Evolutionary conservation across 2,888 invertebrate genomes (phyloP), one percentile per base, ranked within the genome.

Genomic region (Eristalis arbustorum): DNA sequence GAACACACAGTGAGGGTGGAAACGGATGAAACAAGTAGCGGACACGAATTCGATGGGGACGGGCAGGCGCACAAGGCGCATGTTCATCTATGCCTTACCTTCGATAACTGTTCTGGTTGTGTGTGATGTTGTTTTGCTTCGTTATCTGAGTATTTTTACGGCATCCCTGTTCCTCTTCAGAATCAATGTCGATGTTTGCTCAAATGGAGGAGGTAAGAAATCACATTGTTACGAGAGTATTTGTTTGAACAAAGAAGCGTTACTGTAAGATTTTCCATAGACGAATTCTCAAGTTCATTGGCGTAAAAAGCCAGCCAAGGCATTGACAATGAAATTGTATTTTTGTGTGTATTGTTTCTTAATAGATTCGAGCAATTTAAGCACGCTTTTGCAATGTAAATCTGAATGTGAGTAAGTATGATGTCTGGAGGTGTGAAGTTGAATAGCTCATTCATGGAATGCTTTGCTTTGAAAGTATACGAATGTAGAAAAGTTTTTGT

Each of bases 81-180:
- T 84, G 81, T 76, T 73, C 81, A 75, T 84, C 84, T 80, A 84
- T 31, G 31, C 18, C 18, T 49, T 18, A 49, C 75, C 79, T 56
- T 69, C 79, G 62, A 76, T 84, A 84, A 84, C 84, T 84, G 84
- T 84, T 84, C 84, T 84, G 63, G 76, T 84, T 84, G 84, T 84
- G 84, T 84, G 76, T 72, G 66, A 40, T 69, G 69, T 57, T 80
- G 42, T 79, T 76, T 73, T 34, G 13, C 64, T 49, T 42, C 22
- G 40, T 76, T 84, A 76, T 72, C 67, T 68, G 66, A 63, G 69
- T 62, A 71, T 80, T 76, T 78, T 59, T 80, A 72, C 72, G 84
- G 71, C 67, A 71, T 75, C 66, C 71, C 75, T 8, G 2, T 49
- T 49, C 49, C 49, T 18, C 49, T 71, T 75, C 37, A 42, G 57